Percentiles rank a stretch among this genome's conserved stretches.
Conservation (phyloP, 2,113 vertebrate species). For the Myrmecobius fasciatus region DNA sequence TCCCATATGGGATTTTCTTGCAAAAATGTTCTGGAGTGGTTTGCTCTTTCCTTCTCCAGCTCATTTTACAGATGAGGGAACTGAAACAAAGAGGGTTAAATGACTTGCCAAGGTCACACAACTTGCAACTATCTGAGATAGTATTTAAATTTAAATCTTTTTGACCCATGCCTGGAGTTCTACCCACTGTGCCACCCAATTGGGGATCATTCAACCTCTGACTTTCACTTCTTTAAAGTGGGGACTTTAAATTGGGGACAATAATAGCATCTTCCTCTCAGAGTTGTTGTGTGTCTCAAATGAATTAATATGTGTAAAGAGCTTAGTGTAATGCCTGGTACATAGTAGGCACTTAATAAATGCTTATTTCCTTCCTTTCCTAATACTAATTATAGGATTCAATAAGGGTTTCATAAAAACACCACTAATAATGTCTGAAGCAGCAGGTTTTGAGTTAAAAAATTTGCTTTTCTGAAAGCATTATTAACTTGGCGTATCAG, state of each 20-base stretch:
- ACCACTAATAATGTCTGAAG: background rate
- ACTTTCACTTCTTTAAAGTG: background rate
- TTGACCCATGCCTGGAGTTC: background rate
- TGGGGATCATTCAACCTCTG: background rate
- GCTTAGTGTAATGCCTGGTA: background rate
- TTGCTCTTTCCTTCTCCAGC: background rate
- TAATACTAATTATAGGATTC: background rate
- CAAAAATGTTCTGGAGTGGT: background rate
- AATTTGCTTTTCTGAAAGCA: background rate
- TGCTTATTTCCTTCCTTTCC: background rate
- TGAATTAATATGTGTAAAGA: background rate
- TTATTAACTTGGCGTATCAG: background rate
- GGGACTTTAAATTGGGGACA: background rate
- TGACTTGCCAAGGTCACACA: background rate
- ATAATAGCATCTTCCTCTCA: background rate
- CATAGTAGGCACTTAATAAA: background rate
- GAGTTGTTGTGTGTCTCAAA: background rate
- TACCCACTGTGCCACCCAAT: background rate
- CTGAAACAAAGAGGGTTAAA: too few relatives aligned
- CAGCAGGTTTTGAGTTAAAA: background rate
- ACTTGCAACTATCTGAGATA: background rate
- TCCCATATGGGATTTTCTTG: background rate
- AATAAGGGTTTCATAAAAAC: background rate
- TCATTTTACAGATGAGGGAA: too few relatives aligned
- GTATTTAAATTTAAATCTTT: background rate